phyloP scores from a whole-genome alignment of 2,113 vertebrate genomes.

The Callipepla squamata region DNA sequence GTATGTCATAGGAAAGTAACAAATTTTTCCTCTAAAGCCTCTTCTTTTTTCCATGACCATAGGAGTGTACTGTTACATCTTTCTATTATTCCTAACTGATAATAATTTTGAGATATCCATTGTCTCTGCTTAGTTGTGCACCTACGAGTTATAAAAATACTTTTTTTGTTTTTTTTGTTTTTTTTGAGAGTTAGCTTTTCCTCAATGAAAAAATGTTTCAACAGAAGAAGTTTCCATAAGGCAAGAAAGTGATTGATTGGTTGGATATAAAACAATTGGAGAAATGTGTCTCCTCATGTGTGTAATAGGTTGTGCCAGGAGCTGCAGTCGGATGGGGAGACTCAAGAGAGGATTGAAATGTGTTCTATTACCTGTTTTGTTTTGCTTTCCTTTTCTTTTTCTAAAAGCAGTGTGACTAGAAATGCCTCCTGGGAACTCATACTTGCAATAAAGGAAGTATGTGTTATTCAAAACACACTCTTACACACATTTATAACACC shows the following conservation, averaged over 20 bases:
- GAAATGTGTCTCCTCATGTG: slow-evolving; percentile 49
- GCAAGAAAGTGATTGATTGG: slow-evolving; percentile 42
- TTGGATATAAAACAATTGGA: slow-evolving; percentile 37
- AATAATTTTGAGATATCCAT: not conserved
- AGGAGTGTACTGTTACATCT: not conserved
- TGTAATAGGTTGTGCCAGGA: slow-evolving; percentile 45
- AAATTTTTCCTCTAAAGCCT: not conserved
- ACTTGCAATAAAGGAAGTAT: not conserved
- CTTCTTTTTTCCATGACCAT: not conserved
- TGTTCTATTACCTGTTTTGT: accelerated
- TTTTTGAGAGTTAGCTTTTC: not conserved
- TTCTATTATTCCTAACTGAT: not conserved
- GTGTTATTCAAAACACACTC: accelerated
- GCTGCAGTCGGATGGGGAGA: not conserved
- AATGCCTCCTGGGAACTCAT: not conserved
- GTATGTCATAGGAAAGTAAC: not conserved
- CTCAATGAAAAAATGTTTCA: not conserved
- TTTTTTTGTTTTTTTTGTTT: not conserved
- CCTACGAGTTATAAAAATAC: not conserved
- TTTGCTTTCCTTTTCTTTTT: not conserved
- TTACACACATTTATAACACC: not conserved
- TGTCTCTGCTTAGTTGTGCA: not conserved
- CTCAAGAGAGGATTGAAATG: not conserved
- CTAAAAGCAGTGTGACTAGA: not conserved
- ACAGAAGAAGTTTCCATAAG: not conserved